Evolutionary conservation across 1,140 invertebrate species (phyloP), one percentile per base, ranked within the genome.

Genomic region (Tyrophagus putrescentiae): DNA sequence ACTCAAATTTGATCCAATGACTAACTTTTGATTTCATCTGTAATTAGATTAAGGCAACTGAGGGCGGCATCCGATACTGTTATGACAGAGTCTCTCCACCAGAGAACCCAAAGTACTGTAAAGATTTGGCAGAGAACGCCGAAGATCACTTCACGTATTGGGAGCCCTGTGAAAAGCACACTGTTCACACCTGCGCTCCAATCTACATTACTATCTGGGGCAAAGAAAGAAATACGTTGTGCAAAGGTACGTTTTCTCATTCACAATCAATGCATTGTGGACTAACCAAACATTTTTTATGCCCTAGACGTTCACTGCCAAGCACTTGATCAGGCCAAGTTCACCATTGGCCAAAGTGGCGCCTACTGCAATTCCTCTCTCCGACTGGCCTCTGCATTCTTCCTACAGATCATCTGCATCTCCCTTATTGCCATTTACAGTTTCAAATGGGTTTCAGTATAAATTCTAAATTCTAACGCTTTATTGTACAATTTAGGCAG

Each of bases 121-220:
- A 61, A 57, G 60, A 61, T 2, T 4, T 61, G 11, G 16, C 29
- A 42, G 27, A 16, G 4, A 29, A 29, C 9, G 23, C 18, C 4
- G 60, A 61, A 41, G 28, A 57, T n/a, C 23, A 7, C 1, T 62
- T 61, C 25, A 7, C 27, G 11, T 42, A 41, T 9, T 11, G n/a
- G 6, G 33, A 50, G 42, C 60, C 60, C 44, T 61, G 60, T 31
- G 25, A 25, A 11, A 32, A 29, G 11, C 13, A 61, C 11, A 28
- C 33, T 2, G 31, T 61, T 4, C 16, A 4, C 3, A 27, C 50
- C 1, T 61, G 60, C 58, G 6, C 23, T 27, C 60, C 60, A 60
- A 34, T 61, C 31, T 61, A 61, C 32, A 44, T 61, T 42, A 57
- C 52, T 11, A 9, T 61, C 4, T 57, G 60, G 50, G 60, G 23